phyloP scores from a whole-genome alignment of 2,888 invertebrate species.

The Heteromurus nitidus region DNA sequence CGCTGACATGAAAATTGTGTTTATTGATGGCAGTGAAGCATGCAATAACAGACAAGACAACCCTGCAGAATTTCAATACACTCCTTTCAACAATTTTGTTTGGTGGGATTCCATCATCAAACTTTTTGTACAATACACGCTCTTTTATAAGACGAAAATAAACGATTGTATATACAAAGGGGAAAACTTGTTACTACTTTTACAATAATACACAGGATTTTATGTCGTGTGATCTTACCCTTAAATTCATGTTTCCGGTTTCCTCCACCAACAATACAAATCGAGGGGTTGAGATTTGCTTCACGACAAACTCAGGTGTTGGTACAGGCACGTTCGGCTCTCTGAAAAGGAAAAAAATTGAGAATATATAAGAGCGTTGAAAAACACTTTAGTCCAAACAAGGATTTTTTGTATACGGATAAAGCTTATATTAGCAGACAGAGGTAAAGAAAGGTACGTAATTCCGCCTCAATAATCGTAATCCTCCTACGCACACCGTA shows the following conservation, averaged over 20 bases:
- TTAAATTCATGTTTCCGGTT: constrained; percentile 73
- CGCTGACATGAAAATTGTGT: constrained; percentile 32
- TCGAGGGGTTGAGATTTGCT: constrained; percentile 72
- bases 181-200: not conserved
- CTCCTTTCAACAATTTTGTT: no score
- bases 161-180: not conserved
- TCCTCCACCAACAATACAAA: constrained; percentile 73
- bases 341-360: constrained; percentile 57
- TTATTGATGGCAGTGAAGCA: constrained; percentile 4
- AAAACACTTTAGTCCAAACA: not conserved
- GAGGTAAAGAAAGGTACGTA: not conserved
- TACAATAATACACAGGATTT: no score
- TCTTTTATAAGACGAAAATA: no score
- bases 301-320: constrained; percentile 72
- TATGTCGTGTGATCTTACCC: no score
- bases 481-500: no score
- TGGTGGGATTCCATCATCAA: no score
- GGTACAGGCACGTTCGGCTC: constrained; percentile 72
- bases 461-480: not conserved
- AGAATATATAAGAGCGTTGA: not conserved
- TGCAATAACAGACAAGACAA: not conserved
- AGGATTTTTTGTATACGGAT: not conserved
- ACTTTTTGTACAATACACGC: no score
- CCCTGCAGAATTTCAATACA: no score
- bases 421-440: not conserved